phyloP scores from a whole-genome alignment of 2,113 vertebrate species.

The Lophius piscatorius region DNA sequence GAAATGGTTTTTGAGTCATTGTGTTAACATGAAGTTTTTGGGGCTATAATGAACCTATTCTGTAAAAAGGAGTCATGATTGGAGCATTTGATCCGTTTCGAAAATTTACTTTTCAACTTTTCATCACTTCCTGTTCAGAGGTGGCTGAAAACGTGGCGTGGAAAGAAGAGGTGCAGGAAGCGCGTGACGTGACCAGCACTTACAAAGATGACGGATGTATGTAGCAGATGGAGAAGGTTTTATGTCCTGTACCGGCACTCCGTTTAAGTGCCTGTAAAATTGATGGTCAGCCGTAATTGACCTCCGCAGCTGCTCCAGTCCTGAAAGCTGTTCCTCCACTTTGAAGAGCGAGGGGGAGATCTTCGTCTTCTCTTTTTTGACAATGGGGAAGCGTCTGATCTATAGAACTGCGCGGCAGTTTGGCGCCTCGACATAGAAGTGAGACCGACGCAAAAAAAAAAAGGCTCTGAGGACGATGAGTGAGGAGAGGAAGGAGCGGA shows the following conservation, averaged over 20 bases:
- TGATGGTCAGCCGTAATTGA: constrained; percentile 76
- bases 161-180: constrained; percentile 33
- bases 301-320: constrained; percentile 62
- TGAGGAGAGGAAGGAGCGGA: not conserved
- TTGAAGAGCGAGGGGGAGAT: constrained; percentile 17
- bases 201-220: constrained; percentile 76
- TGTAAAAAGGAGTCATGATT: too few species aligned
- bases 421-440: constrained; percentile 29
- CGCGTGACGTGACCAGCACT: constrained; percentile 23
- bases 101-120: too few species aligned
- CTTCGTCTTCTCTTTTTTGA: constrained; percentile 23
- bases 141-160: constrained; percentile 11
- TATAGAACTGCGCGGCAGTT: constrained; percentile 49
- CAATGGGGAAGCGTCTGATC: constrained; percentile 45
- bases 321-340: constrained; percentile 58
- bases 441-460: too few species aligned
- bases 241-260: constrained; percentile 75
- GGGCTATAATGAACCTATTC: too few species aligned
- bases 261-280: constrained; percentile 80
- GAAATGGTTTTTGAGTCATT: too few species aligned
- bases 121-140: constrained; percentile 5
- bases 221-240: constrained; percentile 74
- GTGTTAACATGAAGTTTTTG: too few species aligned
- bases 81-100: too few species aligned
- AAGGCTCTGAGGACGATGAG: constrained; percentile 3